Evolutionary conservation across 2,888 invertebrate species (phyloP).

Genomic region (Pseudococcus viburni): DNA sequence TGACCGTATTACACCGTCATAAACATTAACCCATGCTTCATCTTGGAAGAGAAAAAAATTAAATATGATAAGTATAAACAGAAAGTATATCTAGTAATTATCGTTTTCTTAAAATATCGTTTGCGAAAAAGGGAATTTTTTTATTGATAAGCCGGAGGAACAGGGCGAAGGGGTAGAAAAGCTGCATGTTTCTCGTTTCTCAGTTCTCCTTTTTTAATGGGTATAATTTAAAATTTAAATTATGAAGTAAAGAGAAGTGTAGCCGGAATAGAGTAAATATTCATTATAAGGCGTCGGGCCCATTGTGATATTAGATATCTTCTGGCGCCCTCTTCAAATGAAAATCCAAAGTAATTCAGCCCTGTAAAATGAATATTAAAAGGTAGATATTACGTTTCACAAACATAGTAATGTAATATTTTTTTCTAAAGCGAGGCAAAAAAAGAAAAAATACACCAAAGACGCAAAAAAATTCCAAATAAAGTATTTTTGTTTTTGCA

Average conservation of each 20-base stretch:
- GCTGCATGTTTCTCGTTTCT: conserved; percentile 49
- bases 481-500: conserved; percentile 37
- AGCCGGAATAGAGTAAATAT: conserved; percentile 48
- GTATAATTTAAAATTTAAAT: conserved; percentile 58
- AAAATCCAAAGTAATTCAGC: conserved; percentile 53
- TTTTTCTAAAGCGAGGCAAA: neutral
- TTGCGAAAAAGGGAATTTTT: conserved; percentile 16
- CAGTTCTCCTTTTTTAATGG: conserved; percentile 33
- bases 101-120: conserved; percentile 7
- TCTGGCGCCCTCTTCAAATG: conserved; percentile 52
- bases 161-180: neutral
- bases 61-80: neutral
- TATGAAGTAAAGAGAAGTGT: conserved; percentile 43
- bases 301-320: conserved; percentile 50
- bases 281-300: conserved; percentile 39
- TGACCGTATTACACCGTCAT: neutral
- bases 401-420: conserved; percentile 51
- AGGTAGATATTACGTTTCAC: conserved; percentile 56
- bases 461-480: conserved; percentile 40
- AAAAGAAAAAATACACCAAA: neutral
- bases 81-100: conserved; percentile 26
- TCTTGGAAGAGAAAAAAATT: neutral
- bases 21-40: neutral
- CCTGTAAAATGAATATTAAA: conserved; percentile 57
- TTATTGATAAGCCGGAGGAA: conserved; percentile 25